phyloP scores from a whole-genome alignment of 1,140 invertebrate species.

The Pseudomyrmex concolor region DNA sequence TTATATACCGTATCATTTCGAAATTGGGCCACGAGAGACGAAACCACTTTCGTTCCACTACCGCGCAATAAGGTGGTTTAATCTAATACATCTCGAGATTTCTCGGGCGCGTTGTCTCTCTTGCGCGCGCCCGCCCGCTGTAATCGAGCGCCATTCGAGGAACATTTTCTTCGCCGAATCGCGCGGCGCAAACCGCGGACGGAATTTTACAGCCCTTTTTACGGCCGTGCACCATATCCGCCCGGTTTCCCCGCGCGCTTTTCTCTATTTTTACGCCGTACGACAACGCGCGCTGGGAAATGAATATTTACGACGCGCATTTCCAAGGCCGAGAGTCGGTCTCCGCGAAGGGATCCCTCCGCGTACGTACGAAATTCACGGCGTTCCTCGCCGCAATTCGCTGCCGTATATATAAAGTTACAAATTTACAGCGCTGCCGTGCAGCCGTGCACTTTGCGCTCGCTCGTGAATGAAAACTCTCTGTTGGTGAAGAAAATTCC shows the following conservation, averaged over 20 bases:
- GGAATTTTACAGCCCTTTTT: conserved; percentile 59
- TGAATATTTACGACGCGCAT: conserved; percentile 66
- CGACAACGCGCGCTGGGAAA: conserved; percentile 43
- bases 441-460: neutral
- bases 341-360: conserved; percentile 13
- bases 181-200: neutral
- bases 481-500: neutral
- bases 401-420: conserved; percentile 63
- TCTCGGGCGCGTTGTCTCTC: no score
- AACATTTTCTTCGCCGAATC: conserved; percentile 14
- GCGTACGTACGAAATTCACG: conserved; percentile 59
- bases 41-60: neutral
- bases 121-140: neutral
- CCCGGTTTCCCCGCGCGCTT: neutral
- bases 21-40: neutral
- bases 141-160: neutral
- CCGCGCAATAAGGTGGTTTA: neutral
- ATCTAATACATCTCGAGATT: conserved; percentile 16
- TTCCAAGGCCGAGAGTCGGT: neutral
- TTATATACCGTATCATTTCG: neutral
- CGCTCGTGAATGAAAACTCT: conserved; percentile 20
- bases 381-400: conserved; percentile 16
- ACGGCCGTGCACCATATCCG: conserved; percentile 7
- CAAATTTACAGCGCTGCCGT: conserved; percentile 63
- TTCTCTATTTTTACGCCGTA: conserved; percentile 24